These are phyloP conservation scores for Aelia acuminata DNA, from an alignment of 2,888 invertebrate species.

Conservation along the genomic window DNA sequence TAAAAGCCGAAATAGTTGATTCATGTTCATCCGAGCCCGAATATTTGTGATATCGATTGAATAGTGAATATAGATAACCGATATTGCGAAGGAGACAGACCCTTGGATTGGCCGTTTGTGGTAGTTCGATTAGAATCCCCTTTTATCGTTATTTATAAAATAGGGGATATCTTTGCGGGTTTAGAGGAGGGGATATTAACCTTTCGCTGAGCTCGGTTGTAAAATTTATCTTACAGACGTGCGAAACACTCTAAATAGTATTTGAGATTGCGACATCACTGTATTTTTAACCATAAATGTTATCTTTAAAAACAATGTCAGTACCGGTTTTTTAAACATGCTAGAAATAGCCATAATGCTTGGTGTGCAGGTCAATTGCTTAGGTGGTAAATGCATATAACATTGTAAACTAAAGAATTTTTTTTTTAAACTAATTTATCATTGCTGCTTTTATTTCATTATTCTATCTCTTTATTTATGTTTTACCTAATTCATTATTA, in stretches of 20 bases:
- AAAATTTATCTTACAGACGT: background rate
- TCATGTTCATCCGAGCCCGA: background rate
- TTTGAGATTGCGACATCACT: background rate
- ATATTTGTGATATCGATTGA: background rate
- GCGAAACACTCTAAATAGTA: background rate
- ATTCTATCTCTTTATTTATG: too few relatives aligned
- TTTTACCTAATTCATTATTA: too few relatives aligned
- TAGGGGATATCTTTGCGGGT: background rate
- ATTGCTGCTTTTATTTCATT: too few relatives aligned
- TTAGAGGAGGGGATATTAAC: background rate
- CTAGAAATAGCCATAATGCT: too few relatives aligned
- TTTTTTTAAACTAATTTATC: too few relatives aligned
- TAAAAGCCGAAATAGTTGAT: too few relatives aligned
- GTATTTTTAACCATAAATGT: background rate
- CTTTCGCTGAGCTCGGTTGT: background rate
- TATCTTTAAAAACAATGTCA: too few relatives aligned
- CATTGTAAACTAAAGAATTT: too few relatives aligned
- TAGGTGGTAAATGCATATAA: too few relatives aligned
- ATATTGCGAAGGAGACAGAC: background rate
- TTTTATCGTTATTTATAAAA: slow-evolving; percentile 15
- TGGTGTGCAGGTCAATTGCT: too few relatives aligned
- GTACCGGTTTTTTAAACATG: too few relatives aligned
- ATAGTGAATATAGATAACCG: background rate
- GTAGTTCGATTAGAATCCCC: background rate
- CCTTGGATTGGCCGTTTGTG: background rate